Evolutionary conservation across 2,797 vertebrate genomes (phyloP).

Genomic region (Morelia viridis): DNA sequence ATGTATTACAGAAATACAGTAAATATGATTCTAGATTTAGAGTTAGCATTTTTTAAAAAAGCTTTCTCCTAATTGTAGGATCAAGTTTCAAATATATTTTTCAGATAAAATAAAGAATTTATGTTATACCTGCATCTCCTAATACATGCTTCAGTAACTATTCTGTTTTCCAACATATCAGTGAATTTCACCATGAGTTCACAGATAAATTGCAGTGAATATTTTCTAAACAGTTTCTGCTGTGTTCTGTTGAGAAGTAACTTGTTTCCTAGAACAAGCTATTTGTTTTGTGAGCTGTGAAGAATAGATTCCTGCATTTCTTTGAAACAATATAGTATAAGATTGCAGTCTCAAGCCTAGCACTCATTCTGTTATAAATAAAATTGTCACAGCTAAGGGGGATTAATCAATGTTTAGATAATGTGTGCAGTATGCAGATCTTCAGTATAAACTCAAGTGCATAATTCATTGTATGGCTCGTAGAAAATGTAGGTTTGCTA

Average conservation of each 20-base stretch:
- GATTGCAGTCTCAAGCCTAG: conserved; percentile 24
- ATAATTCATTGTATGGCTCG: not conserved
- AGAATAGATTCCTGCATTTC: conserved; percentile 47
- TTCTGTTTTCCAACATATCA: conserved; percentile 7
- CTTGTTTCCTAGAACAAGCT: conserved; percentile 19
- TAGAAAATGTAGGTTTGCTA: conserved; percentile 32
- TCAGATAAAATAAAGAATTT: conserved; percentile 12
- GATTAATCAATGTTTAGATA: conserved; percentile 33
- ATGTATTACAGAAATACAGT: not conserved
- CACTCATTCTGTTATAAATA: not conserved
- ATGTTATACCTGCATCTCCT: not conserved
- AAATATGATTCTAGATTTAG: not conserved
- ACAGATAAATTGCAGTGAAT: conserved; percentile 13
- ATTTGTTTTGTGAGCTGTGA: conserved; percentile 30
- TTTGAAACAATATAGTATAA: conserved; percentile 40
- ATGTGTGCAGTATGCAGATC: conserved; percentile 10
- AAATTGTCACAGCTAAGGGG: conserved; percentile 36
- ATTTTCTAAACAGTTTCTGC: conserved; percentile 39
- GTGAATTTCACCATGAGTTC: conserved; percentile 4
- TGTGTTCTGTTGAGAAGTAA: conserved; percentile 38
- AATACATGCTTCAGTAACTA: not conserved
- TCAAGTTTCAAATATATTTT: conserved; percentile 15
- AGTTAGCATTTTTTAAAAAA: not conserved
- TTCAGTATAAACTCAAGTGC: conserved; percentile 28
- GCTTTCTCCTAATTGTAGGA: not conserved